Evolutionary conservation across 1,140 invertebrate genomes (phyloP).

Genomic region (Anadara kagoshimensis): DNA sequence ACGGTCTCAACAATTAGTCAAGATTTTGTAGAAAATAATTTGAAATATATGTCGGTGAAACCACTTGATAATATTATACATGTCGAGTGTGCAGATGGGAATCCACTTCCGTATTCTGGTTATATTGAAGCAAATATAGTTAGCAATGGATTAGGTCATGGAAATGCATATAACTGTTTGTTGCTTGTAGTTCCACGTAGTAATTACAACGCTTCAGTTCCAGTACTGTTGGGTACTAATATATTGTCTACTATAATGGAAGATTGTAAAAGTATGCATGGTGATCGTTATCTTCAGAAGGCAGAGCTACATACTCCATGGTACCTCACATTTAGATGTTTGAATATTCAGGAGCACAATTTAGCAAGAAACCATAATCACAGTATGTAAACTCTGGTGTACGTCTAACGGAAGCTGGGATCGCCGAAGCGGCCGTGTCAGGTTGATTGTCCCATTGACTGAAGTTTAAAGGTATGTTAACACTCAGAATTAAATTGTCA

Average conservation of each 20-base stretch:
- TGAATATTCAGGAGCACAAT: conserved; percentile 16
- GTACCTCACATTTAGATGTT: conserved; percentile 17
- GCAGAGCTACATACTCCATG: conserved; percentile 13
- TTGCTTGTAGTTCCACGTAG: conserved; percentile 12
- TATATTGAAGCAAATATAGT: conserved; percentile 12
- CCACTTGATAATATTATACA: not conserved
- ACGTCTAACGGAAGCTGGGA: too few species aligned
- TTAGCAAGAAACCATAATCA: conserved; percentile 1
- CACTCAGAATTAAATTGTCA: too few species aligned
- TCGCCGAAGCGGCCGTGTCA: too few species aligned
- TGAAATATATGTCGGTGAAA: not conserved
- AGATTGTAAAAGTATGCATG: conserved; percentile 1
- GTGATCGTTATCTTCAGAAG: conserved; percentile 14
- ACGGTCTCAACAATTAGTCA: conserved; percentile 24
- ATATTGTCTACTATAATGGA: not conserved
- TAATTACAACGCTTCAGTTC: conserved; percentile 3
- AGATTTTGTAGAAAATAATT: not conserved
- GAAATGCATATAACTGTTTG: not conserved
- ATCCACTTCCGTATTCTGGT: conserved; percentile 5
- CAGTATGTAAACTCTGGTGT: too few species aligned
- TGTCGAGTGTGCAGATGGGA: conserved; percentile 24
- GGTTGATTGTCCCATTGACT: too few species aligned
- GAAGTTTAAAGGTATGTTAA: too few species aligned
- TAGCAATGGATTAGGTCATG: not conserved
- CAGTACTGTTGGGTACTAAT: conserved; percentile 22